Evolutionary conservation across 2,888 invertebrate species (phyloP).

Genomic region (Nezara viridula): DNA sequence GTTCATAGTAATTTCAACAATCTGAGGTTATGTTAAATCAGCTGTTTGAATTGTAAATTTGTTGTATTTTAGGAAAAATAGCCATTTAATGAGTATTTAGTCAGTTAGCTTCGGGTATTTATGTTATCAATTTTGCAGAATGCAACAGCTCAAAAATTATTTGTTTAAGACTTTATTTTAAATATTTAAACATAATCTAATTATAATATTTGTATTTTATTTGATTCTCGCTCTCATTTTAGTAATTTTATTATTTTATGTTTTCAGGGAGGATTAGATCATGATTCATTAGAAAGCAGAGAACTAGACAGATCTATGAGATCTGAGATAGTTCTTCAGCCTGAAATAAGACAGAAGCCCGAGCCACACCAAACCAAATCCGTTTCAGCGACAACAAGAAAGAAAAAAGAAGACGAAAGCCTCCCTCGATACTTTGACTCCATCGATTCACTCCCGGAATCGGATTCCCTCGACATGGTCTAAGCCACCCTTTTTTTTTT

Average conservation of each 20-base stretch:
- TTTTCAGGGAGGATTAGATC: slow-evolving; percentile 54
- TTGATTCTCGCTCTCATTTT: not conserved
- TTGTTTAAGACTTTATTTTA: too few relatives aligned
- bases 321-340: slow-evolving; percentile 38
- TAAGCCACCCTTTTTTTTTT: not conserved
- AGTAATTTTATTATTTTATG: not conserved
- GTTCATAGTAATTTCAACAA: too few relatives aligned
- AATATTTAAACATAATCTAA: too few relatives aligned
- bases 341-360: slow-evolving; percentile 1
- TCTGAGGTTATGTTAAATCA: too few relatives aligned
- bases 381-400: not conserved
- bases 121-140: too few relatives aligned
- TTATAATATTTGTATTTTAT: not conserved
- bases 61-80: too few relatives aligned
- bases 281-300: slow-evolving; percentile 55
- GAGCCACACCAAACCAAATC: slow-evolving; percentile 10
- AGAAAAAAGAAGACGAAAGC: slow-evolving; percentile 52
- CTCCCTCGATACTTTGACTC: slow-evolving; percentile 55
- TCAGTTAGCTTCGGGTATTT: too few relatives aligned
- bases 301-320: slow-evolving; percentile 54
- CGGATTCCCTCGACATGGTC: slow-evolving; percentile 54
- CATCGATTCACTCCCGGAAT: slow-evolving; percentile 46
- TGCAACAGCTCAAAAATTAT: too few relatives aligned
- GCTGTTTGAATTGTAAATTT: too few relatives aligned
- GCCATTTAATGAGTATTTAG: too few relatives aligned